Base-by-base conservation (phyloP, 2,113 vertebrate species). In the Tricholaema leucomelas region DNA sequence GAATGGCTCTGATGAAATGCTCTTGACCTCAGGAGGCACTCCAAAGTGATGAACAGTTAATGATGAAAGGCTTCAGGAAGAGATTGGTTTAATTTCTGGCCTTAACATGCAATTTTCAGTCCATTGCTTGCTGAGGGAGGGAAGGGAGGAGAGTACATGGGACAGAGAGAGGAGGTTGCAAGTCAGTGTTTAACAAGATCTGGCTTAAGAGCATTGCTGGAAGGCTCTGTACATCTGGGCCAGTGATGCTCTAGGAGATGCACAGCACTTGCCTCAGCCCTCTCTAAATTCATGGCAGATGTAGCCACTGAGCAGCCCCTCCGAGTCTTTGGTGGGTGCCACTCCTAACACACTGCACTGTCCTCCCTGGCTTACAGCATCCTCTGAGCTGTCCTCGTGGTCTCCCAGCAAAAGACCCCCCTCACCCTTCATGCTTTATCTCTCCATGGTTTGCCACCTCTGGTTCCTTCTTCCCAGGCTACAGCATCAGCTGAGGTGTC, bases 1-100 rank as follows among this genome's bases (percentile, higher is more conserved):
- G 78, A 87, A 96, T 88, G 31, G 50, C 79, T 67, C 89, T 16
- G 58, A 42, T 9, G 5, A 87, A n/a, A 65, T 2, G 16, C 54
- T 60, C 71, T 83, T 35, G 94, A 92, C 96, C 96, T 55, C 15
- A 92, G 88, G 75, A 40, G 59, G 64, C 38, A 38, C 92, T 92
- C 85, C 82, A 56, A 23, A 85, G 74, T 40, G 78, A 74, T 36
- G 66, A 89, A 30, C 36, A 16, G 28, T 36, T 89, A 12, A 82
- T 92, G 97, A 96, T 80, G 89, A 89, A 95, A 89, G 92, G 66
- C 81, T 90, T 5, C 81, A 19, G 24, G 48, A n/a, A 80, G 85
- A 73, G 64, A 36, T 8, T n/a, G 55, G 40, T 95, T 95, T 73
- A 83, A 94, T 97, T 94, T 83, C 87, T 59, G 56, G 2, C 23